A percentile compares a stretch with the other conserved stretches of the same genome.
phyloP scores from a whole-genome alignment of 2,113 vertebrate species.

The Pseudonaja textilis region DNA sequence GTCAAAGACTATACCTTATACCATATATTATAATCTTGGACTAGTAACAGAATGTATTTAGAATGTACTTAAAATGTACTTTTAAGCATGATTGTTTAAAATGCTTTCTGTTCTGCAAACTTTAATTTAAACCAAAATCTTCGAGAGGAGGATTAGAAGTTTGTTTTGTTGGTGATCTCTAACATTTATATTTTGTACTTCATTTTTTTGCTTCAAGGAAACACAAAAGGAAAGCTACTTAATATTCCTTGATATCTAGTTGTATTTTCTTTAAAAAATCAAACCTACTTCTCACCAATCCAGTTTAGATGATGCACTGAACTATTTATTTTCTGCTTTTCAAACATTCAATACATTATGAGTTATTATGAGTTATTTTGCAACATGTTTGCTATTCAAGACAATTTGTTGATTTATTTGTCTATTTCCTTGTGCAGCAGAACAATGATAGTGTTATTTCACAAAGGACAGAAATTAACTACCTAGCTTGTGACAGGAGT shows the following conservation, averaged over 20 bases:
- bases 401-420: neutral
- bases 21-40: neutral
- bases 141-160: neutral
- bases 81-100: neutral
- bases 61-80: neutral
- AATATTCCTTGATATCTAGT: neutral
- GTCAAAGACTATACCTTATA: neutral
- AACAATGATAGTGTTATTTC: neutral
- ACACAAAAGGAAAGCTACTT: neutral
- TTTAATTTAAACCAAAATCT: neutral
- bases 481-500: neutral
- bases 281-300: neutral
- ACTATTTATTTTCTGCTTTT: neutral
- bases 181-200: neutral
- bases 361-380: slow-evolving; percentile 5
- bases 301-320: neutral
- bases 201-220: slow-evolving; percentile 4
- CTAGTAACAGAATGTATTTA: neutral
- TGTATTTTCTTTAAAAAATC: neutral
- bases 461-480: neutral
- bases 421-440: neutral
- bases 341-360: neutral
- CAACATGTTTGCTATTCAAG: neutral
- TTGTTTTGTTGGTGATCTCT: neutral
- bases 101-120: neutral